phyloP scores from a whole-genome alignment of 2,113 vertebrate genomes.

The Thunnus maccoyii region DNA sequence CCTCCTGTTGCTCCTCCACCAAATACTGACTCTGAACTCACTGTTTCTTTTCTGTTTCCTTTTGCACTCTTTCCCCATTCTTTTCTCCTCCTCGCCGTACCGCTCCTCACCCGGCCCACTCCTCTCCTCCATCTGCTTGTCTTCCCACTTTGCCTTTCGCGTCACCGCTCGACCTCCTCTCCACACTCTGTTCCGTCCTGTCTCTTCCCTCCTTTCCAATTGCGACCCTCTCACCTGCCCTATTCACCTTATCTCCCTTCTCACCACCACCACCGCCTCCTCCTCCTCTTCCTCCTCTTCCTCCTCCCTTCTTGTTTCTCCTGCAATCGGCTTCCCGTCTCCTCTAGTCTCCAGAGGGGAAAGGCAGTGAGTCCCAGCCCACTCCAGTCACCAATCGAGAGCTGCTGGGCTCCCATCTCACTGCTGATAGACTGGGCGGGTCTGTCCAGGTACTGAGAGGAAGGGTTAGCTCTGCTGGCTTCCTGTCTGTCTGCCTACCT shows the following conservation, averaged over 20 bases:
- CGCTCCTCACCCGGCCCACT: not conserved
- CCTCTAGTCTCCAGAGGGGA: constrained; percentile 88
- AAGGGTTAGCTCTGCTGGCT: constrained; percentile 62
- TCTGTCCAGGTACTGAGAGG: constrained; percentile 90
- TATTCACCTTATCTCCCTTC: not conserved
- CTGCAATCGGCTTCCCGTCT: constrained; percentile 68
- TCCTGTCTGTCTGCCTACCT: constrained; percentile 60
- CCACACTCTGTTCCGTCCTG: too few relatives aligned
- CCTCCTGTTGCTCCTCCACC: constrained; percentile 46
- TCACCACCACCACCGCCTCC: constrained; percentile 5
- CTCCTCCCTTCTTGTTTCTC: constrained; percentile 25
- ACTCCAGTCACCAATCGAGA: constrained; percentile 88
- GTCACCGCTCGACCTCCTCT: not conserved
- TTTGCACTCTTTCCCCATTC: constrained; percentile 25
- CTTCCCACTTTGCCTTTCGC: not conserved
- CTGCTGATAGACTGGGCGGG: constrained; percentile 90
- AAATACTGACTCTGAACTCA: constrained; percentile 61
- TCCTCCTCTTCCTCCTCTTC: not conserved
- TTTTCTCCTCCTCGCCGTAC: not conserved
- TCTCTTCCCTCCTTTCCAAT: too few relatives aligned
- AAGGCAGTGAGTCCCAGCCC: constrained; percentile 89
- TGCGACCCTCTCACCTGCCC: not conserved
- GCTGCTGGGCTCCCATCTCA: constrained; percentile 89
- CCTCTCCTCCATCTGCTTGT: constrained; percentile 51
- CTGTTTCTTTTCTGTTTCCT: constrained; percentile 62